Evolutionary conservation across 2,888 invertebrate genomes (phyloP), one percentile per base, ranked within the genome.

Genomic region (Agapetus fuscipes): DNA sequence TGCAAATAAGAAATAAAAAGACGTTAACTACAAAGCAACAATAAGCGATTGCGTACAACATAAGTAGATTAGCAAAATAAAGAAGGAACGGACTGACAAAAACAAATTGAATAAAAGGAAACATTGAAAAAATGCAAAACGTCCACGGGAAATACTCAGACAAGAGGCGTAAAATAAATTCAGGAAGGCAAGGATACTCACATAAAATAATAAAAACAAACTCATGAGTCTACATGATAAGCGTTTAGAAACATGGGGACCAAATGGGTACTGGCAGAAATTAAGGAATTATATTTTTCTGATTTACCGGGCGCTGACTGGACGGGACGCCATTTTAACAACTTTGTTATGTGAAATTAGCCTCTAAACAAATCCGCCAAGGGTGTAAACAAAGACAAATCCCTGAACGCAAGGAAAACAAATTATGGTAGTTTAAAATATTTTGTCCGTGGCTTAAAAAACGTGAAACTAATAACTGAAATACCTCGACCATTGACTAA

Each of bases 271-370:
- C 11, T 14, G 13, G 16, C 30, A 35, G 25, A 24, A 17, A 34
- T 30, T 27, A 31, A 31, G 26, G 37, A 33, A 29, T 34, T 38
- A 34, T 34, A 26, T 34, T 34, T 17, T 25, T 35, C 34, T n/a
- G n/a, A n/a, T n/a, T 43, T 43, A 43, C 43, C 43, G 38, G 43
- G 43, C 39, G 43, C 43, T 39, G 31, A 43, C 35, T 35, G 26
- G 35, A 32, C 36, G 38, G 35, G 35, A 35, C 43, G 43, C 43
- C 43, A 43, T 43, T 43, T 43, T 43, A 31, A 34, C 43, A n/a
- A n/a, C n/a, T n/a, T n/a, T n/a, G n/a, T n/a, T n/a, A n/a, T n/a
- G n/a, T n/a, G n/a, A n/a, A n/a, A n/a, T n/a, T n/a, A n/a, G n/a
- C n/a, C n/a, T n/a, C n/a, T n/a, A n/a, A n/a, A n/a, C n/a, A n/a